Evolutionary conservation across 2,888 invertebrate species (phyloP).

Genomic region (Archips crataeganus): DNA sequence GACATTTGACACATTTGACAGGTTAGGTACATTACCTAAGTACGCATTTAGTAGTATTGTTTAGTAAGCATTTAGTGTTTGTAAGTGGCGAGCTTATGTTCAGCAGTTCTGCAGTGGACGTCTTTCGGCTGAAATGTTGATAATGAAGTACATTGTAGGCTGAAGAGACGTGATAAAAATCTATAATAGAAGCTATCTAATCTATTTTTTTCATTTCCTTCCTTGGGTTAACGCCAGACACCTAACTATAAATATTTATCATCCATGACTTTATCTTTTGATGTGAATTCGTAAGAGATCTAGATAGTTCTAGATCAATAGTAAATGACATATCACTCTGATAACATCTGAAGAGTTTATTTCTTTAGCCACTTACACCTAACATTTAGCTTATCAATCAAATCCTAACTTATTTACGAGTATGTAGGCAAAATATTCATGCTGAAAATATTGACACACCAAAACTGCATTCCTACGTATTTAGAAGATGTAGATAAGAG

Average conservation of each 20-base stretch:
- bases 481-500: too few relatives aligned
- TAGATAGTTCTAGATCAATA: conserved; percentile 2
- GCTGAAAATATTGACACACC: too few relatives aligned
- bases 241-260: conserved; percentile 3
- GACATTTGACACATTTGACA: too few relatives aligned
- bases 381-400: background rate
- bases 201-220: conserved; percentile 1
- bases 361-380: background rate
- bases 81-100: too few relatives aligned
- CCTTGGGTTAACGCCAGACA: background rate
- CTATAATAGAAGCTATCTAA: background rate
- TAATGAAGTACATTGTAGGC: too few relatives aligned
- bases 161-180: too few relatives aligned
- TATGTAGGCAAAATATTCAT: background rate
- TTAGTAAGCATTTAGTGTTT: too few relatives aligned
- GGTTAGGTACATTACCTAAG: too few relatives aligned
- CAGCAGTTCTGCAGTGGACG: too few relatives aligned
- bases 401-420: background rate
- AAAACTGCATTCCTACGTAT: too few relatives aligned
- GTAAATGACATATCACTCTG: conserved; percentile 10
- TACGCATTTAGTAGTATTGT: too few relatives aligned
- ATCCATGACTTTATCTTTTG: conserved; percentile 5
- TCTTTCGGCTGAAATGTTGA: too few relatives aligned
- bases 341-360: background rate
- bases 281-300: background rate